Evolutionary conservation across 1,140 invertebrate species (phyloP), one percentile per base, ranked within the genome.

Genomic region (Probaryconus sp.): DNA sequence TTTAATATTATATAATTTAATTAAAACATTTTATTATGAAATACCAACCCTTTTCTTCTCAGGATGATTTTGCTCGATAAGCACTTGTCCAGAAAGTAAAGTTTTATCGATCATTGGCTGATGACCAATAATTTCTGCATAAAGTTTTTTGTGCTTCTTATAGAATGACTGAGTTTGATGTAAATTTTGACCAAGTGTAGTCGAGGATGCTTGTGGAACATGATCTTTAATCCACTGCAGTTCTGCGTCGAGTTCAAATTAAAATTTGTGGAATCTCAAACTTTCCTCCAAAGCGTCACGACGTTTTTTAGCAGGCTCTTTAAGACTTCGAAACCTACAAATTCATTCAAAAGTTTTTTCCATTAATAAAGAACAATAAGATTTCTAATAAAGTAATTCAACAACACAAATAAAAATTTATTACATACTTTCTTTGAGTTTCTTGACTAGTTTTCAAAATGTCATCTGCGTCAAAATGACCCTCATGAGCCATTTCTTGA

Each of bases 191-290:
- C 94, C 94, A 2, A 94, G 82, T 3, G 90, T 91, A 2, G 92
- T 92, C 1, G 95, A 95, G 0, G 91, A 90, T 1, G 95, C 96
- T 2, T 94, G 90, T 2, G 94, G 93, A 48, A 94, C 82, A 71
- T 97, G 94, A 84, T 99, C 98, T 24, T 93, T 92, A 48, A 99
- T 97, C 97, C 97, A 99, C 81, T 97, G 96, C 76, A 98, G 89
- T 85, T 99, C 97, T 0, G 93, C 93, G 56, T 98, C 95, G 24
- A 98, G 89, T 84, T 98, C 96, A 82, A 98, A 98, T 16, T 93
- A 93, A 87, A 98, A 98, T 84, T 98, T 97, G 83, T 98, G 96
- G 80, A 95, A 94, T 61, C 94, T 91, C 3, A 96, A 80, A 21
- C 95, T 95, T 83, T 97, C 96, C 81, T 98, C 95, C 2, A 99